phyloP scores from a whole-genome alignment of 2,113 vertebrate species.

The Addax nasomaculatus region DNA sequence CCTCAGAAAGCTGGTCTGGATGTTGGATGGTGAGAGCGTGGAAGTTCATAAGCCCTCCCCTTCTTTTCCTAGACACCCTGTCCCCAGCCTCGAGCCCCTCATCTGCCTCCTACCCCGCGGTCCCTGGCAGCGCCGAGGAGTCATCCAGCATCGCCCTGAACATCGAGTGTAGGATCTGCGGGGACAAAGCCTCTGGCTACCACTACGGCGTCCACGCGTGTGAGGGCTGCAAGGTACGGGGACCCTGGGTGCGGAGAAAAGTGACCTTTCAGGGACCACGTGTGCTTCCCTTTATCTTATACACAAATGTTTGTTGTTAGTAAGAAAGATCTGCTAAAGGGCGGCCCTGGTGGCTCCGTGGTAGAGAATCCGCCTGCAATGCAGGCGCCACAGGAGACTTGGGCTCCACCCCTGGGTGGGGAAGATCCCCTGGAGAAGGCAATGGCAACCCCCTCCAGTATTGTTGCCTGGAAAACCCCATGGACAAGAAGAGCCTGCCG shows the following conservation, averaged over 20 bases:
- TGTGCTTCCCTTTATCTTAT: too few species aligned
- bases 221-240: slow-evolving; percentile 96
- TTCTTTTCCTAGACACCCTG: slow-evolving; percentile 85
- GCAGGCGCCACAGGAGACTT: not conserved
- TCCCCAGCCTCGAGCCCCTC: slow-evolving; percentile 95
- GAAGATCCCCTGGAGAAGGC: not conserved
- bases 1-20: not conserved
- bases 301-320: not conserved
- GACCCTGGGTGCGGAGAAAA: rapidly evolving
- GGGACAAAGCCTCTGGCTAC: slow-evolving; percentile 96
- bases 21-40: rapidly evolving
- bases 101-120: slow-evolving; percentile 78
- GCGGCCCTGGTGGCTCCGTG: not conserved
- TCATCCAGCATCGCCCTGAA: slow-evolving; percentile 79
- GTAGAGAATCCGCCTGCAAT: rapidly evolving
- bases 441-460: not conserved
- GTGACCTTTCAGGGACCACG: rapidly evolving
- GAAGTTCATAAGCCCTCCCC: slow-evolving; percentile 12
- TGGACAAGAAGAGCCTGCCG: not conserved
- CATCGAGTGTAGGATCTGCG: slow-evolving; percentile 95
- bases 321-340: not conserved
- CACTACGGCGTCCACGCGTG: slow-evolving; percentile 99
- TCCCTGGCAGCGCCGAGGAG: slow-evolving; percentile 79
- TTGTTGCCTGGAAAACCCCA: not conserved
- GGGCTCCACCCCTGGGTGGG: not conserved